Base-by-base conservation (phyloP, 2,888 invertebrate species). In the Flexamia atlantica region DNA sequence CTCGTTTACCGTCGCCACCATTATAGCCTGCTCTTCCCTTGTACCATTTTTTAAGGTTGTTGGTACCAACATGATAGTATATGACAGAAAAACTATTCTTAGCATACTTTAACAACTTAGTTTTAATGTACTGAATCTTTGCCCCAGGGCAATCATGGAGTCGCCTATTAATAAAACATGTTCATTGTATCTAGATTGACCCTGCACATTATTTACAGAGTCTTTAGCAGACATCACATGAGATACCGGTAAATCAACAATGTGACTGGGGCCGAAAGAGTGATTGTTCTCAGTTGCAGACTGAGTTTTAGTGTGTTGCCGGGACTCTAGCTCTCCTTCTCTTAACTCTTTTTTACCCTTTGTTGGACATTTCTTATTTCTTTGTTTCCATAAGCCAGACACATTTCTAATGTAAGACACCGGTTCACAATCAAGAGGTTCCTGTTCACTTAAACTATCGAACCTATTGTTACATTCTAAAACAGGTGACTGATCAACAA, bases 141-240 rank as follows among this genome's bases (percentile, higher is more conserved):
- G 20, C 50, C 1, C 76, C 76, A 10, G 46, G 76, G 12, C 42
- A 76, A 50, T 50, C n/a, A 46, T 42, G 5, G 76, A 76, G 30
- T 76, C 76, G 3, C 76, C 76, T 28, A 76, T 28, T 10, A 50
- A 2, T 42, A 76, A 50, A 23, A 72, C 72, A 72, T 68, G 28
- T 1, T 36, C 25, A 60, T 60, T 53, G 5, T 9, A 23, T 53
- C 23, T 23, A 53, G 53, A 12, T 9, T 5, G 3, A 12, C 12
- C 23, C 4, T 23, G 14, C 14, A 9, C 12, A 53, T 53, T 53
- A 53, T 53, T 23, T 4, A n/a, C n/a, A n/a, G n/a, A 9, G 23
- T 20, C 23, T 5, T 53, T 53, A 53, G 5, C 23, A 53, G 23
- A 4, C 5, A 3, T 60, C 23, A 12, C 60, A 60, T 28, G 9